Evolutionary conservation across 2,797 vertebrate species (phyloP), one percentile per base, ranked within the genome.

Genomic region (Trichosurus vulpecula): DNA sequence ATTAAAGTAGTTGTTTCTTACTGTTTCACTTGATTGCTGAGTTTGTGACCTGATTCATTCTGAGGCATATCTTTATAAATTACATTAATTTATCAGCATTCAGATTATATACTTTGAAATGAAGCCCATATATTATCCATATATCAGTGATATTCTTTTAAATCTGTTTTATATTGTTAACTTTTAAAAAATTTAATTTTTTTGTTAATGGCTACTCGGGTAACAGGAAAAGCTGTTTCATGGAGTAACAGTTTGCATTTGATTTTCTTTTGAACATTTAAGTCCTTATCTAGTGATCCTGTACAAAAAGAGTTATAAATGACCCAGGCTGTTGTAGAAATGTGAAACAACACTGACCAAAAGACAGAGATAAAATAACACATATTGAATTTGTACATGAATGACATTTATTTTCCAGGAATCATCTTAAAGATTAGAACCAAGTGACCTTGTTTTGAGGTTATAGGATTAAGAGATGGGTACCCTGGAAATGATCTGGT

Each of bases 231-330:
- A 93, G 47, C 25, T 92, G 51, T 41, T 54, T 90, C 22, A n/a
- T 47, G 30, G 56, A n/a, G 57, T 66, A 93, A 90, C 92, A 93
- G 52, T 92, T 47, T 61, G 55, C 19, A 57, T 27, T 19, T 31
- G 19, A 41, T 92, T 94, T 31, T 61, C 47, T 93, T 0, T 27
- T 96, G n/a, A 87, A 54, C 92, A 93, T 58, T 95, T 93, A 95
- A 91, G 14, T 94, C 53, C 29, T 53, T 41, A 92, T 90, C 55
- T 92, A 47, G 27, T 41, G 41, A 92, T 89, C 35, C 55, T 91
- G 25, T 57, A 41, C n/a, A 47, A 94, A 94, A 90, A 55, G 93
- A 90, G 87, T 93, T 81, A n/a, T 92, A 93, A 87, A 52, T 19
- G 58, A 12, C 11, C 8, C 52, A 81, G 52, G 5, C 31, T 94